These are phyloP conservation scores for Tapirus indicus DNA, from an alignment of 2,797 vertebrate species.

Conservation along the genomic window DNA sequence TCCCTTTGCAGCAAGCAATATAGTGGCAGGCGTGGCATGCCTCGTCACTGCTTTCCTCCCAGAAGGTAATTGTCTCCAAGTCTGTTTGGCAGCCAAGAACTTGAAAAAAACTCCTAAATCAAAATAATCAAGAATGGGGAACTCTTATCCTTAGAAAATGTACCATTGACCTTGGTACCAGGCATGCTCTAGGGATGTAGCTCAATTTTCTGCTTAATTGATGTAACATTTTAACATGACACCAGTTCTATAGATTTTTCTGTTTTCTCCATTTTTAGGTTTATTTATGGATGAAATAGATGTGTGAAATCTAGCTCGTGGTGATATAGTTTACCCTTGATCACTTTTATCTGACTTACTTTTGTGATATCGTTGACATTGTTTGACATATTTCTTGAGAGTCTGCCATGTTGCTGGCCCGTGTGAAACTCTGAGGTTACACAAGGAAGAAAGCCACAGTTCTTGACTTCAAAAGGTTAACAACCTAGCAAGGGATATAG, in stretches of 20 bases:
- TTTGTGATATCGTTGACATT: rapidly evolving
- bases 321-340: background rate
- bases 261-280: background rate
- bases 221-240: rapidly evolving
- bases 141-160: background rate
- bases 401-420: rapidly evolving
- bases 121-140: background rate
- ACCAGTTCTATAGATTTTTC: background rate
- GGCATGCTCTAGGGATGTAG: background rate
- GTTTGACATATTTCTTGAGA: background rate
- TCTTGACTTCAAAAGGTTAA: background rate
- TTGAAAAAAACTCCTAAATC: background rate
- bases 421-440: background rate
- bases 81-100: background rate
- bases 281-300: background rate
- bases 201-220: background rate
- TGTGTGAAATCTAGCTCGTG: background rate
- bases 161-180: rapidly evolving
- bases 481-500: background rate
- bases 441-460: background rate
- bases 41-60: conserved; percentile 94
- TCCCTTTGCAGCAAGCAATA: conserved; percentile 93
- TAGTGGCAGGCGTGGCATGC: conserved; percentile 92
- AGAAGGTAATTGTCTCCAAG: conserved; percentile 89
- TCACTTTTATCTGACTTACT: background rate